Evolutionary conservation across 1,140 invertebrate species (phyloP), one percentile per base, ranked within the genome.

Genomic region (Teleopsis dalmanni): DNA sequence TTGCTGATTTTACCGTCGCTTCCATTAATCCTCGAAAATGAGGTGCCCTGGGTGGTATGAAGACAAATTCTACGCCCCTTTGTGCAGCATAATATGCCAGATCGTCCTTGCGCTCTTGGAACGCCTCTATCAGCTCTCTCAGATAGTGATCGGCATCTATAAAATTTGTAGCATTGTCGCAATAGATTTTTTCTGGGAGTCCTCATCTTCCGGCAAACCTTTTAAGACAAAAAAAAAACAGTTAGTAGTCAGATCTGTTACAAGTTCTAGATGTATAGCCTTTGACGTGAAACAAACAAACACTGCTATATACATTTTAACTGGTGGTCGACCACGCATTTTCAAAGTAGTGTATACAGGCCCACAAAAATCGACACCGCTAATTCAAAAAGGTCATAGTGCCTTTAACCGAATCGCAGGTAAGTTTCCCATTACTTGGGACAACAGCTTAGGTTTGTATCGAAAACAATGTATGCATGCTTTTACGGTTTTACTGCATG

Each of bases 261-360:
- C 59, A 3, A 65, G 38, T 48, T 72, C 65, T 25, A 72, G 45
- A 44, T 71, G 63, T 5, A 65, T 38, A 0, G 67, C 62, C 27
- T 55, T 48, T 3, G 57, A 56, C 3, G 52, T 19, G 9, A 59
- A 47, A 54, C 68, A 65, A 1, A 60, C 51, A 45, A 66, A 67
- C 2, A 62, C 4, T 6, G 40, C 40, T 21, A 44, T 40, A 26
- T 51, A 54, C 16, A 31, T 43, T 42, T 54, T 52, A 3, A 31
- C 3, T 1, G 49, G 47, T 19, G 21, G 36, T 8, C 27, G 18
- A 8, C 41, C 47, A 16, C 50, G 21, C 27, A 49, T 49, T 22
- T 38, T 43, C 10, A 43, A 42, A n/a, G 25, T 22, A 7, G 45
- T 33, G 3, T 42, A 29, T 7, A 52, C 27, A 2, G 53, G 46